These are phyloP conservation scores for Buceros bicornis DNA, from an alignment of 2,797 vertebrate species.

Conservation along the genomic window DNA sequence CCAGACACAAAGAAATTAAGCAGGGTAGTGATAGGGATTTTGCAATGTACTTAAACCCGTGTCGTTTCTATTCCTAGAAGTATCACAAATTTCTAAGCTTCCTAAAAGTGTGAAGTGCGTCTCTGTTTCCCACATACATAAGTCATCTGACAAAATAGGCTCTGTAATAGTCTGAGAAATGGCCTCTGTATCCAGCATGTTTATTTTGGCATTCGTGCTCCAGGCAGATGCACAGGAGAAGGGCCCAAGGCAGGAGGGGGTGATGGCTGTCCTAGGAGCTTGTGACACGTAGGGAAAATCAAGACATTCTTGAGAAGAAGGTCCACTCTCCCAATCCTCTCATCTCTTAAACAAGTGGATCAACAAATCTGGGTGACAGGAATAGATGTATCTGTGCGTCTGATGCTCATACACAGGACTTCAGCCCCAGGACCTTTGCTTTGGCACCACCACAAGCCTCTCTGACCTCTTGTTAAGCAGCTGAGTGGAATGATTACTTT, in stretches of 20 bases:
- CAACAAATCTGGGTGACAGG: background rate
- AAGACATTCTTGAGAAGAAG: background rate
- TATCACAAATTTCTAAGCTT: constrained; percentile 49
- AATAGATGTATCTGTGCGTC: background rate
- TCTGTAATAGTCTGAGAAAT: background rate
- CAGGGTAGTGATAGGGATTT: background rate
- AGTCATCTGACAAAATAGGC: constrained; percentile 33
- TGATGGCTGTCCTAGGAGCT: background rate
- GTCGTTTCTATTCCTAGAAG: constrained; percentile 52
- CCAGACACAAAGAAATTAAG: background rate
- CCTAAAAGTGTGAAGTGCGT: constrained; percentile 29
- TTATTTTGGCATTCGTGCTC: background rate
- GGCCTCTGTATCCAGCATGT: background rate
- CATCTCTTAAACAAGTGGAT: background rate
- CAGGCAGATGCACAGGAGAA: background rate
- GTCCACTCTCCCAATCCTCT: background rate
- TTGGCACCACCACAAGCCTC: background rate
- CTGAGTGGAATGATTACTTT: background rate
- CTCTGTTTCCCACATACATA: constrained; percentile 46
- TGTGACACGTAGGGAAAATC: background rate
- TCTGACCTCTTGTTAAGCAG: background rate
- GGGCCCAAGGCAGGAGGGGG: background rate
- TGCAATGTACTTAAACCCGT: background rate
- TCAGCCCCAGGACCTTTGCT: background rate
- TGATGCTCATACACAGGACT: background rate